Percentiles rank a stretch among this genome's conserved stretches.
Evolutionary conservation across 2,797 vertebrate genomes (phyloP).

Genomic region (Pseudochaenichthys georgianus): DNA sequence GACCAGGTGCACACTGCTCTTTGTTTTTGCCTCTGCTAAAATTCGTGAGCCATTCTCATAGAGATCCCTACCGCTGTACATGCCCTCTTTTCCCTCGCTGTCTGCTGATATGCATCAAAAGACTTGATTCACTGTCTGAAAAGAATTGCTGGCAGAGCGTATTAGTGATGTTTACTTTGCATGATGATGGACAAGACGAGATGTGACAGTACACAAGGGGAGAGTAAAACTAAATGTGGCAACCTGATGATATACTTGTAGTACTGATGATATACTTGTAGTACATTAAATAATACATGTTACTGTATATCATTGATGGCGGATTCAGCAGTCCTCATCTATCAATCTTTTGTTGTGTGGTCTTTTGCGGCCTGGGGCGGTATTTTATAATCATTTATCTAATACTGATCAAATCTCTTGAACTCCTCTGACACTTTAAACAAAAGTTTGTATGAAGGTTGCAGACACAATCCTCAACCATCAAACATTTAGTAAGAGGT

Average conservation of each 20-base stretch:
- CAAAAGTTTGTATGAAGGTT: neutral
- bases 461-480: too few species aligned
- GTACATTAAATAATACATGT: too few species aligned
- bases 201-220: neutral
- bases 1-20: constrained; percentile 14
- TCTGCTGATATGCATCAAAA: constrained; percentile 22
- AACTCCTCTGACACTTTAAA: neutral
- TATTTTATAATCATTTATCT: constrained; percentile 6
- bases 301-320: neutral
- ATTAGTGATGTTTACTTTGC: constrained; percentile 44
- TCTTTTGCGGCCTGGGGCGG: neutral
- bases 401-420: constrained; percentile 3
- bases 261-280: neutral
- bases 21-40: constrained; percentile 36
- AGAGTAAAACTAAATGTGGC: neutral
- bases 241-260: neutral
- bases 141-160: constrained; percentile 49
- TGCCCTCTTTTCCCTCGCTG: constrained; percentile 12
- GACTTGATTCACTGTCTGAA: constrained; percentile 41
- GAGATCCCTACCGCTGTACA: constrained; percentile 43
- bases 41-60: constrained; percentile 27
- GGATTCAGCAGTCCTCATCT: constrained; percentile 3
- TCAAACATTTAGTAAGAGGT: neutral
- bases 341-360: neutral
- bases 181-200: constrained; percentile 21